phyloP scores from a whole-genome alignment of 2,797 vertebrate species.

The Varecia variegata region DNA sequence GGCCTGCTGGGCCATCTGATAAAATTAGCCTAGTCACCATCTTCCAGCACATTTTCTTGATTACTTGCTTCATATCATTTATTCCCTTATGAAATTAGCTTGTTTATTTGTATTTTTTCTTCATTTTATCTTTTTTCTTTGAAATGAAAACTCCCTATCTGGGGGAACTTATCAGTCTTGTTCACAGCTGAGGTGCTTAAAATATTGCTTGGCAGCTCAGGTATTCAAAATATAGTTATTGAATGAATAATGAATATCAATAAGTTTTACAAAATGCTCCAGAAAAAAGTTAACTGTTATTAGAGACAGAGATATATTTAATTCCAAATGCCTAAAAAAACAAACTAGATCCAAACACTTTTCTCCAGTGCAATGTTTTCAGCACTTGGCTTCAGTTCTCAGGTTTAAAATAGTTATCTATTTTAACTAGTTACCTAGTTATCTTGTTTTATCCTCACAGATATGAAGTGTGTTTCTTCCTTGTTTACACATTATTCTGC shows the following conservation, averaged over 20 bases:
- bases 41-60: neutral
- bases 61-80: neutral
- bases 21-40: neutral
- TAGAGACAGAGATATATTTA: constrained; percentile 1
- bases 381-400: neutral
- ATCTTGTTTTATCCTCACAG: neutral
- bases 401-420: neutral
- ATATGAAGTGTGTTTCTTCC: neutral
- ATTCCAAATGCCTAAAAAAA: neutral
- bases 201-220: neutral
- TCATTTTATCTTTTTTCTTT: neutral
- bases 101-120: constrained; percentile 27
- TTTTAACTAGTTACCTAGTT: neutral
- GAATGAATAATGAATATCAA: neutral
- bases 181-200: neutral
- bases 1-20: neutral
- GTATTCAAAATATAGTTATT: constrained; percentile 17
- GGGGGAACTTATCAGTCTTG: neutral
- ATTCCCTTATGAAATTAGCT: neutral
- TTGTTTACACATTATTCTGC: neutral
- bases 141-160: neutral
- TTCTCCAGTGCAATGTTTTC: neutral
- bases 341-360: neutral
- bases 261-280: neutral
- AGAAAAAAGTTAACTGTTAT: neutral